Percentiles rank a stretch among this genome's conserved stretches.
Evolutionary conservation across 2,888 invertebrate species (phyloP).

Genomic region (Eupithecia tripunctaria): DNA sequence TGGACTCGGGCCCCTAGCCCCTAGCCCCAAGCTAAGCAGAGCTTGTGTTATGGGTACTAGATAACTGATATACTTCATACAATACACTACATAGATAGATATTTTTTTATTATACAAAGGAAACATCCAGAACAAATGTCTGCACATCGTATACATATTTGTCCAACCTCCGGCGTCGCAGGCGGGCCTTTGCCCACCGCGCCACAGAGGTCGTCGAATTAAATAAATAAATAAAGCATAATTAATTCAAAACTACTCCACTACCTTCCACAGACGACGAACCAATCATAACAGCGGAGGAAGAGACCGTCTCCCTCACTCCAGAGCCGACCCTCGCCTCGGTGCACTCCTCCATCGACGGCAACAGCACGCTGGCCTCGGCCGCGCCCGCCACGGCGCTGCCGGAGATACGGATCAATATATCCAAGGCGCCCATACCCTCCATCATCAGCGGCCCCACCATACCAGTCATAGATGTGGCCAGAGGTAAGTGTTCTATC

Average conservation of each 20-base stretch:
- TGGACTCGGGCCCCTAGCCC: too few species aligned
- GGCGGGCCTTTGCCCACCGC: too few species aligned
- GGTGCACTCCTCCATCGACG: constrained; percentile 89
- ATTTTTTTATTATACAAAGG: too few species aligned
- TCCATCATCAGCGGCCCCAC: constrained; percentile 45
- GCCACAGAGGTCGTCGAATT: too few species aligned
- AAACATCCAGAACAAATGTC: too few species aligned
- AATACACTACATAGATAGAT: too few species aligned
- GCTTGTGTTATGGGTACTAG: too few species aligned
- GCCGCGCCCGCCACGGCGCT: constrained; percentile 72
- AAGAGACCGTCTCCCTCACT: constrained; percentile 56
- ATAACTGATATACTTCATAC: too few species aligned
- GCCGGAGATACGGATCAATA: constrained; percentile 92
- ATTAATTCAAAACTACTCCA: not conserved
- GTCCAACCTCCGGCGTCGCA: too few species aligned
- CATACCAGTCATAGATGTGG: constrained; percentile 10
- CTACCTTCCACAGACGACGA: constrained; percentile 71
- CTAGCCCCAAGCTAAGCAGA: too few species aligned
- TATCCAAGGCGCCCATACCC: constrained; percentile 86
- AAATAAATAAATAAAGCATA: not conserved
- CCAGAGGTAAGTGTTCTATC: constrained; percentile 6
- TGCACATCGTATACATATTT: too few species aligned
- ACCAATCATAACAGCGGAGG: constrained; percentile 81
- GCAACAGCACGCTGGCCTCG: constrained; percentile 87
- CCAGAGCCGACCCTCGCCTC: constrained; percentile 80